phyloP scores from a whole-genome alignment of 2,113 vertebrate genomes.

The Onychostoma macrolepis region DNA sequence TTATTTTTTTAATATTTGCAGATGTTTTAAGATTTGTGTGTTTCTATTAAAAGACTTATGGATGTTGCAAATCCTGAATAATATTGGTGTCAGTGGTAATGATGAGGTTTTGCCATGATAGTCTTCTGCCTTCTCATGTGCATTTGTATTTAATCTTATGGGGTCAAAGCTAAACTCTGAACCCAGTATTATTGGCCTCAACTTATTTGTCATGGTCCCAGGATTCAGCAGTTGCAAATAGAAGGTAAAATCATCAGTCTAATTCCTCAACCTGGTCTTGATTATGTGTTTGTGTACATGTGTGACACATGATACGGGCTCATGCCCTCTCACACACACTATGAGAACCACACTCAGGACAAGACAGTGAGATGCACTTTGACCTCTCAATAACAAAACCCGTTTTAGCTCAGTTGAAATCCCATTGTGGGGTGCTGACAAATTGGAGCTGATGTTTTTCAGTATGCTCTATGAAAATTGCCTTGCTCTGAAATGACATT shows the following conservation, averaged over 20 bases:
- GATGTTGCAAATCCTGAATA: neutral
- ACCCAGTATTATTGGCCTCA: slow-evolving; percentile 31
- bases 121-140: slow-evolving; percentile 44
- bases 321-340: neutral
- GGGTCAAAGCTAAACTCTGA: slow-evolving; percentile 32
- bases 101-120: neutral
- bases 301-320: slow-evolving; percentile 42
- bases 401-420: slow-evolving; percentile 1
- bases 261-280: slow-evolving; percentile 35
- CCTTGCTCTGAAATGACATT: slow-evolving; percentile 15
- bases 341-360: neutral
- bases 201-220: slow-evolving; percentile 46
- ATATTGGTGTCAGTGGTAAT: neutral
- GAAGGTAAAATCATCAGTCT: slow-evolving; percentile 4
- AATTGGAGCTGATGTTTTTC: slow-evolving; percentile 17
- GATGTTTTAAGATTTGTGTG: neutral
- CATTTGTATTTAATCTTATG: slow-evolving; percentile 42
- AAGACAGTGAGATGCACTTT: slow-evolving; percentile 31
- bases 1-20: neutral
- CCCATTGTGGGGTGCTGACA: neutral
- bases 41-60: neutral
- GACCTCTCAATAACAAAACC: slow-evolving; percentile 28
- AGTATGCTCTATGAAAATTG: slow-evolving; percentile 10
- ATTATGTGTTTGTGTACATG: slow-evolving; percentile 53
- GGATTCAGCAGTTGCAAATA: slow-evolving; percentile 36